phyloP scores from a whole-genome alignment of 2,888 invertebrate species.

The Elysia crispata region DNA sequence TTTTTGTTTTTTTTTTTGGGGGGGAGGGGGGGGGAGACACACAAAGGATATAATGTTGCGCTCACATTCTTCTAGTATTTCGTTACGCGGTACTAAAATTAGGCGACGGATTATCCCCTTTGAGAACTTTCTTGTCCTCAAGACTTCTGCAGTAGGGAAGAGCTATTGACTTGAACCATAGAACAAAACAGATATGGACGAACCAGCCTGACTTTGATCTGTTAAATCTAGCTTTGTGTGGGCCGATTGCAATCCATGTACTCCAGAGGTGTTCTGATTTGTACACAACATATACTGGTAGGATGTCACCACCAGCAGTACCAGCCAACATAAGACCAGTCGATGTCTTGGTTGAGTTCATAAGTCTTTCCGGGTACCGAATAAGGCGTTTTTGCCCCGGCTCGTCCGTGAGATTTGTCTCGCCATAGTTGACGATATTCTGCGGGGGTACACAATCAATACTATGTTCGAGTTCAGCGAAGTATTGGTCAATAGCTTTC shows the following conservation, averaged over 20 bases:
- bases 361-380: slow-evolving; percentile 70
- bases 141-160: slow-evolving; percentile 63
- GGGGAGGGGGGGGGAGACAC: slow-evolving; percentile 55
- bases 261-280: slow-evolving; percentile 75
- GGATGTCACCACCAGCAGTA: slow-evolving; percentile 71
- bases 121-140: slow-evolving; percentile 70
- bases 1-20: too few relatives aligned
- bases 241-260: slow-evolving; percentile 76
- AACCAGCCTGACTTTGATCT: slow-evolving; percentile 74
- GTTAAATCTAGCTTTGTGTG: slow-evolving; percentile 73
- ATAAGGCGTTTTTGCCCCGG: slow-evolving; percentile 62
- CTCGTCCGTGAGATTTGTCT: slow-evolving; percentile 75
- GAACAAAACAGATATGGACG: slow-evolving; percentile 62
- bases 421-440: slow-evolving; percentile 73
- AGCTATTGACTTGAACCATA: slow-evolving; percentile 66
- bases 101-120: slow-evolving; percentile 72
- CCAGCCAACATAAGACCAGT: slow-evolving; percentile 75
- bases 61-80: slow-evolving; percentile 65
- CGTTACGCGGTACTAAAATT: slow-evolving; percentile 7
- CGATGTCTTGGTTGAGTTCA: slow-evolving; percentile 71
- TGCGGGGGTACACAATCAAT: slow-evolving; percentile 43
- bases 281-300: slow-evolving; percentile 68
- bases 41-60: slow-evolving; percentile 72
- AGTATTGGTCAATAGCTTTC: slow-evolving; percentile 2
- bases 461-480: slow-evolving; percentile 26